These are phyloP conservation scores for Eudasyphora cyanicolor DNA, from an alignment of 2,888 invertebrate genomes.

Conservation along the genomic window DNA sequence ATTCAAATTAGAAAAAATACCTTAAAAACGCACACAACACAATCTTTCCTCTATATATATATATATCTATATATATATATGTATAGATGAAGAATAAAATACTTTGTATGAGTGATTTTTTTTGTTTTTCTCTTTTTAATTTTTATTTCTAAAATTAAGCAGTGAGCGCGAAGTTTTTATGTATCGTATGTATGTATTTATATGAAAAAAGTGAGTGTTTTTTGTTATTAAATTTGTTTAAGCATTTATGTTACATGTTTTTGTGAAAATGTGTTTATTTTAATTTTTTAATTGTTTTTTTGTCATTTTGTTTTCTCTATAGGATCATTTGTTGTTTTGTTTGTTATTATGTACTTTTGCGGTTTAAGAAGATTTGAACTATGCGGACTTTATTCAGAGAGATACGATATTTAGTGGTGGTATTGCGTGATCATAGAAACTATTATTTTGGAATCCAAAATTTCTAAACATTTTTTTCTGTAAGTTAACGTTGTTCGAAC, in stretches of 20 bases:
- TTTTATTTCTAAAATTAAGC: slow-evolving; percentile 58
- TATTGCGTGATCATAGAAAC: no score
- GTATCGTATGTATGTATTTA: slow-evolving; percentile 40
- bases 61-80: no score
- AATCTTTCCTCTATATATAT: slow-evolving; percentile 34
- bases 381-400: no score
- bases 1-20: slow-evolving; percentile 68
- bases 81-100: slow-evolving; percentile 58
- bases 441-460: no score
- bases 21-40: slow-evolving; percentile 61
- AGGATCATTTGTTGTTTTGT: not conserved
- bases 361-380: slow-evolving; percentile 11
- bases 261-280: slow-evolving; percentile 10
- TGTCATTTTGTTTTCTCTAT: not conserved
- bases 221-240: not conserved
- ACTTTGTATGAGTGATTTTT: slow-evolving; percentile 52
- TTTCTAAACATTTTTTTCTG: no score
- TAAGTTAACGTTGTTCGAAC: no score
- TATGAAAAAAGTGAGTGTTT: slow-evolving; percentile 51
- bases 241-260: slow-evolving; percentile 18
- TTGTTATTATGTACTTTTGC: not conserved
- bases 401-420: no score
- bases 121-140: slow-evolving; percentile 43
- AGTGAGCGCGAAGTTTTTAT: slow-evolving; percentile 37
- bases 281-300: slow-evolving; percentile 1